These are phyloP conservation scores for Buteo buteo DNA, from an alignment of 2,113 vertebrate species.

Conservation along the genomic window DNA sequence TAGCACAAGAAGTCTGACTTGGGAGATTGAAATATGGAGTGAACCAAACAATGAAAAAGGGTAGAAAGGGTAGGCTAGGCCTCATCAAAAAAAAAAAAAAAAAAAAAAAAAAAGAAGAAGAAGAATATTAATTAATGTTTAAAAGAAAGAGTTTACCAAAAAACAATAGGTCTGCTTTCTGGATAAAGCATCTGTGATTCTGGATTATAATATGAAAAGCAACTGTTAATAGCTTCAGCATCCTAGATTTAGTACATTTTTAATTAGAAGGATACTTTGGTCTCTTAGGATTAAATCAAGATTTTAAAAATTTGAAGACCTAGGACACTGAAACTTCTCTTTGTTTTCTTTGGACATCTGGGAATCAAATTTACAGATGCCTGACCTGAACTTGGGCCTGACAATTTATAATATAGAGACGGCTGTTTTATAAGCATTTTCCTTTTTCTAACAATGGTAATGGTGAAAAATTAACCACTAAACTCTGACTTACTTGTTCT, in stretches of 20 bases:
- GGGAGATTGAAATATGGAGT: not conserved
- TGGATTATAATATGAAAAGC: not conserved
- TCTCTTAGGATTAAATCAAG: not conserved
- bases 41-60: not conserved
- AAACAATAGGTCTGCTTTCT: not conserved
- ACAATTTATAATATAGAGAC: not conserved
- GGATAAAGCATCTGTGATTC: not conserved
- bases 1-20: not conserved
- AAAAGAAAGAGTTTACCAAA: not conserved
- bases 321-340: not conserved
- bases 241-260: not conserved
- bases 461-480: not conserved
- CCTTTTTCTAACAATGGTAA: not conserved
- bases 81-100: not conserved
- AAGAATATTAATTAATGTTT: not conserved
- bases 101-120: not conserved
- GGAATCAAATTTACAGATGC: not conserved
- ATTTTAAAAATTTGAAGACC: not conserved
- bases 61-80: not conserved
- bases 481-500: not conserved
- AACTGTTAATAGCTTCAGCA: not conserved
- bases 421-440: not conserved
- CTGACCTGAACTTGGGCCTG: not conserved
- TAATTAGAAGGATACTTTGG: not conserved
- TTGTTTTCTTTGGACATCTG: not conserved